Percentiles rank a stretch among this genome's conserved stretches.
Evolutionary conservation across 2,888 invertebrate genomes (phyloP).

Genomic region (Scotopteryx bipunctaria): DNA sequence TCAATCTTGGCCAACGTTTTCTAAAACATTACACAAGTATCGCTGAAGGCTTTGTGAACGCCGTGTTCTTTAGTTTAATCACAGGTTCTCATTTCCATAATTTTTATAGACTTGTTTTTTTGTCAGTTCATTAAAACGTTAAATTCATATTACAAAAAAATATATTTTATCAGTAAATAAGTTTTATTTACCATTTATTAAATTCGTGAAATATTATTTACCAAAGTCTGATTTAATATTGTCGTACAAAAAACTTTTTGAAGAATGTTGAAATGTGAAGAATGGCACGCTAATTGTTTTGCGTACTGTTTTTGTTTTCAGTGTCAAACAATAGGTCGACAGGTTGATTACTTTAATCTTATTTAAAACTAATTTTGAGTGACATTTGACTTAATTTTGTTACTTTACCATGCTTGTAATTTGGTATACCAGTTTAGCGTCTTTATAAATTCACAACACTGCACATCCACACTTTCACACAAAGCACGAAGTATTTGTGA

Average conservation of each 20-base stretch:
- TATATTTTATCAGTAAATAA: too few relatives aligned
- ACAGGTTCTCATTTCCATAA: not conserved
- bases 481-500: constrained; percentile 10
- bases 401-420: constrained; percentile 36
- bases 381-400: too few relatives aligned
- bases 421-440: not conserved
- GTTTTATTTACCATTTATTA: too few relatives aligned
- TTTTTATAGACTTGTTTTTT: not conserved
- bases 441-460: constrained; percentile 17
- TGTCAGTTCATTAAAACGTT: not conserved
- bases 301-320: too few relatives aligned
- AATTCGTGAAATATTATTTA: too few relatives aligned
- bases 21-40: constrained; percentile 14
- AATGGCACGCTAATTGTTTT: too few relatives aligned
- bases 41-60: constrained; percentile 9
- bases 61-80: constrained; percentile 4
- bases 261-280: too few relatives aligned
- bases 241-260: too few relatives aligned
- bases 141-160: too few relatives aligned
- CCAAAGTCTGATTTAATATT: too few relatives aligned
- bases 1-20: constrained; percentile 16
- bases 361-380: too few relatives aligned
- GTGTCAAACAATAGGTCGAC: too few relatives aligned
- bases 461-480: constrained; percentile 28
- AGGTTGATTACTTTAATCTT: not conserved